Percentiles rank a stretch among this genome's conserved stretches.
Conservation (phyloP, 2,888 invertebrate species). For the Euzetes globulus region DNA sequence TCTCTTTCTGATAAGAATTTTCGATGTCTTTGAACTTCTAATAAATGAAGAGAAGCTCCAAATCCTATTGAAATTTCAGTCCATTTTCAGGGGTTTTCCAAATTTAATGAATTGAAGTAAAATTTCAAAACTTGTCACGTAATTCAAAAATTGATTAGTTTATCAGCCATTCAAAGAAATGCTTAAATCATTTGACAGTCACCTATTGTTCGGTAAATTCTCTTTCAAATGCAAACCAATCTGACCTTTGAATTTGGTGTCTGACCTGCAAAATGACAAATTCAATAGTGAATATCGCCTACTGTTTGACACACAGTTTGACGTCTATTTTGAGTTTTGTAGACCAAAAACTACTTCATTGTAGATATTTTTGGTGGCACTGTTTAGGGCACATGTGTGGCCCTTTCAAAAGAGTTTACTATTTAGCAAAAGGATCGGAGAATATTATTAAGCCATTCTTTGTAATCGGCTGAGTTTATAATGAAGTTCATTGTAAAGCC, state of each 20-base stretch:
- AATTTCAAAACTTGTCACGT: slow-evolving; percentile 7
- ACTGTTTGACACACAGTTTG: slow-evolving; percentile 1
- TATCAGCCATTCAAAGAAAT: not conserved
- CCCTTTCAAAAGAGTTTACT: not conserved
- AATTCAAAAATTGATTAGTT: slow-evolving; percentile 3
- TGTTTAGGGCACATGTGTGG: not conserved
- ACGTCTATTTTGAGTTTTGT: not conserved
- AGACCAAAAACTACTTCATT: not conserved
- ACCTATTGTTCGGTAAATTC: not conserved
- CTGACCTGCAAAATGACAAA: not conserved
- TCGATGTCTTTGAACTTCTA: not conserved
- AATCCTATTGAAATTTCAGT: not conserved
- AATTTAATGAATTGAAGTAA: not conserved
- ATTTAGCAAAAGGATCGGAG: not conserved
- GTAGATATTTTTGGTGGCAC: not conserved
- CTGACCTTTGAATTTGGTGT: not conserved
- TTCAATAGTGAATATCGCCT: slow-evolving; percentile 3
- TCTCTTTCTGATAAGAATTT: not conserved
- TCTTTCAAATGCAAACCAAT: not conserved
- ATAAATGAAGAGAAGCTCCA: not conserved
- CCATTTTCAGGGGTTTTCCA: not conserved
- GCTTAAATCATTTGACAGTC: not conserved
- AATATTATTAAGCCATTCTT: not conserved
- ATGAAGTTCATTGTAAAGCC: not conserved
- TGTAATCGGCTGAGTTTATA: not conserved